phyloP scores from a whole-genome alignment of 2,888 invertebrate species.

The Gnatocerus cornutus region DNA sequence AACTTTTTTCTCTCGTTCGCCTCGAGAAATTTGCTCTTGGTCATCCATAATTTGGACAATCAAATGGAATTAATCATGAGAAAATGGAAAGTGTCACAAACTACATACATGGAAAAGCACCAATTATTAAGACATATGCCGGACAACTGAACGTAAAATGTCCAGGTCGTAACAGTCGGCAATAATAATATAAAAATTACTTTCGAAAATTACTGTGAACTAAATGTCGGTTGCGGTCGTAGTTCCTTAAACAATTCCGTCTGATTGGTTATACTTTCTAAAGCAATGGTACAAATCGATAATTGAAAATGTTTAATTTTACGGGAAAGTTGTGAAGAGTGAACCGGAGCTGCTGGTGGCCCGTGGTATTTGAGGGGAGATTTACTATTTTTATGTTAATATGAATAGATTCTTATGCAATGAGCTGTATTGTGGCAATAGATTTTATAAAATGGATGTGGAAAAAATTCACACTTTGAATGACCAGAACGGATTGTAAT shows the following conservation, averaged over 20 bases:
- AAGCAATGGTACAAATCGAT: constrained; percentile 22
- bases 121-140: constrained; percentile 43
- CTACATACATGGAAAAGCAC: constrained; percentile 37
- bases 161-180: constrained; percentile 28
- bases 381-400: neutral
- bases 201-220: constrained; percentile 45
- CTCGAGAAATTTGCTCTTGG: constrained; percentile 32
- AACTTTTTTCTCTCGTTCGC: constrained; percentile 45
- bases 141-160: constrained; percentile 36
- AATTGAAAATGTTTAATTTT: constrained; percentile 10
- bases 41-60: constrained; percentile 37
- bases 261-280: constrained; percentile 50
- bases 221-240: constrained; percentile 45
- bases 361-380: neutral
- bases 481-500: neutral
- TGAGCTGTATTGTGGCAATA: constrained; percentile 21
- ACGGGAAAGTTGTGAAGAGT: constrained; percentile 31
- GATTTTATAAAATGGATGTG: constrained; percentile 12
- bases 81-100: constrained; percentile 44
- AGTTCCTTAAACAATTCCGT: constrained; percentile 43
- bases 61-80: constrained; percentile 16
- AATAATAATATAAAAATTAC: constrained; percentile 44
- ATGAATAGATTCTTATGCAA: constrained; percentile 22
- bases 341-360: neutral
- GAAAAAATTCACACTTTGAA: constrained; percentile 19